These are phyloP conservation scores for Diloba caeruleocephala DNA, from an alignment of 2,888 invertebrate genomes.

Conservation along the genomic window DNA sequence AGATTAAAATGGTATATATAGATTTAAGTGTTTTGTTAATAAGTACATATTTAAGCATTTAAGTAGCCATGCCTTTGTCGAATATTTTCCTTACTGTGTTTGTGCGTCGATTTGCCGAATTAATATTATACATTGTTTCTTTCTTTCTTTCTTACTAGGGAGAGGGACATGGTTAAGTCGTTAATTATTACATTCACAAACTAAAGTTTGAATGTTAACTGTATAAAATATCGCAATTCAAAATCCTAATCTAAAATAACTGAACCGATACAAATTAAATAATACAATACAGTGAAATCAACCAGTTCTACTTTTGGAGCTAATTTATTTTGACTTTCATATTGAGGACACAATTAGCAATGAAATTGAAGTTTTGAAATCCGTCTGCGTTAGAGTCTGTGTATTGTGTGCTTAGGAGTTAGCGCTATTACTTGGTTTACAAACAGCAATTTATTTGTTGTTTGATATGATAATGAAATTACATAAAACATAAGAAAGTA, in stretches of 20 bases:
- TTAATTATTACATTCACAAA: background rate
- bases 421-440: slow-evolving; percentile 32
- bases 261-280: background rate
- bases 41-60: no score
- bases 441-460: slow-evolving; percentile 41
- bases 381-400: slow-evolving; percentile 2
- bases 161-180: no score
- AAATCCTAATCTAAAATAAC: slow-evolving; percentile 1
- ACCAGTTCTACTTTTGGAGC: slow-evolving; percentile 3
- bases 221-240: slow-evolving; percentile 12
- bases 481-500: slow-evolving; percentile 62
- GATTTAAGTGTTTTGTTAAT: no score
- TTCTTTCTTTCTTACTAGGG: no score
- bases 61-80: no score
- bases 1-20: no score
- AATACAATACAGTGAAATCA: background rate
- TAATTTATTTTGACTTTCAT: slow-evolving; percentile 6
- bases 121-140: no score
- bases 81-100: no score
- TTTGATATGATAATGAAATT: slow-evolving; percentile 51
- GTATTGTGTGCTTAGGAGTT: slow-evolving; percentile 25
- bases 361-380: slow-evolving; percentile 28
- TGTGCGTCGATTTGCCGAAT: no score
- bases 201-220: background rate
- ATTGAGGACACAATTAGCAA: slow-evolving; percentile 20